Evolutionary conservation across 2,888 invertebrate genomes (phyloP).

Genomic region (Molorchus minor): DNA sequence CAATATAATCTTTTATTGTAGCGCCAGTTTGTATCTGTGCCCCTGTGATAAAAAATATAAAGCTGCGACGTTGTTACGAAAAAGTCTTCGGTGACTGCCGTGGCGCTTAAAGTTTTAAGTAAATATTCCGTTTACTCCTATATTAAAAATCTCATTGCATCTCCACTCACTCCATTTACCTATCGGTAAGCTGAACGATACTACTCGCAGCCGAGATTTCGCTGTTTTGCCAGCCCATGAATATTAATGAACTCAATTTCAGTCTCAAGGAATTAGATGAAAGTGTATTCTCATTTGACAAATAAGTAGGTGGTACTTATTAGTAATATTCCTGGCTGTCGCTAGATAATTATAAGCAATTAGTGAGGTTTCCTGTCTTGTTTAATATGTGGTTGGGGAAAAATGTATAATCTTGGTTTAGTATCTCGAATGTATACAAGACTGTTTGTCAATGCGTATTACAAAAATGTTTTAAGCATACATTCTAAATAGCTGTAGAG

Average conservation of each 20-base stretch:
- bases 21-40: too few species aligned
- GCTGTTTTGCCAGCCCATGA: too few species aligned
- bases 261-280: constrained; percentile 37
- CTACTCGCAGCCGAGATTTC: too few species aligned
- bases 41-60: too few species aligned
- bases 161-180: too few species aligned
- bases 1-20: too few species aligned
- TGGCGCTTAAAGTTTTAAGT: too few species aligned
- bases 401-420: constrained; percentile 32
- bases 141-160: too few species aligned
- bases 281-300: constrained; percentile 39
- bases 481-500: background rate
- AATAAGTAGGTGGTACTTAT: constrained; percentile 43
- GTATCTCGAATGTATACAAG: constrained; percentile 31
- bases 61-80: too few species aligned
- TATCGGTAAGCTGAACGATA: too few species aligned
- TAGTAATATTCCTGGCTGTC: constrained; percentile 35
- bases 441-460: constrained; percentile 33
- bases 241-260: constrained; percentile 7
- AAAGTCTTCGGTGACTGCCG: too few species aligned
- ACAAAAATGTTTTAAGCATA: background rate
- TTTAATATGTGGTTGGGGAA: constrained; percentile 31
- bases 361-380: constrained; percentile 40
- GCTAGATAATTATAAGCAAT: constrained; percentile 42
- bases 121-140: too few species aligned